Evolutionary conservation across 1,140 invertebrate genomes (phyloP).

Genomic region (Trichoplusia ni): DNA sequence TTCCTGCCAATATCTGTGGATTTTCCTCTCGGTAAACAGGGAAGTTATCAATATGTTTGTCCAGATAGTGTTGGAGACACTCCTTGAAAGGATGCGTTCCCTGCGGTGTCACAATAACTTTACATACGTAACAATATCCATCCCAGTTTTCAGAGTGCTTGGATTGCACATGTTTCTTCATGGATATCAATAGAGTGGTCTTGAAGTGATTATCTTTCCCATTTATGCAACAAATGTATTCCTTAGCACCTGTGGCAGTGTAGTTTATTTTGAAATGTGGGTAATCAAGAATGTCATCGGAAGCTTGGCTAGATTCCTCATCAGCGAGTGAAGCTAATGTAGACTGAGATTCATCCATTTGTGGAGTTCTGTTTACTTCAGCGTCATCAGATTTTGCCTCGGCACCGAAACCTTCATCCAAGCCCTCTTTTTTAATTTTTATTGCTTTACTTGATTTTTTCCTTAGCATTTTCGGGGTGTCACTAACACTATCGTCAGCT

Average conservation of each 20-base stretch:
- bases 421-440: slow-evolving; percentile 38
- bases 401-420: neutral
- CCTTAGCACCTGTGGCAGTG: slow-evolving; percentile 54
- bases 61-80: slow-evolving; percentile 67
- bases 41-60: slow-evolving; percentile 69
- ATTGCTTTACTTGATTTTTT: slow-evolving; percentile 30
- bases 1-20: neutral
- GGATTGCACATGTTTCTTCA: slow-evolving; percentile 70
- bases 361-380: slow-evolving; percentile 17
- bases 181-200: slow-evolving; percentile 65
- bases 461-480: neutral
- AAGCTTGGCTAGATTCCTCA: neutral
- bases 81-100: slow-evolving; percentile 64
- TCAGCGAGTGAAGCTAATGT: too few relatives aligned
- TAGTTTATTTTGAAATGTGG: slow-evolving; percentile 69
- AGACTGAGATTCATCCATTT: neutral
- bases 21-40: slow-evolving; percentile 49
- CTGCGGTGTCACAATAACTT: slow-evolving; percentile 71
- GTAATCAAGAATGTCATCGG: slow-evolving; percentile 56
- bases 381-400: neutral
- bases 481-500: slow-evolving; percentile 49
- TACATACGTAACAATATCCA: slow-evolving; percentile 71
- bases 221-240: slow-evolving; percentile 74
- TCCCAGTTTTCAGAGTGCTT: slow-evolving; percentile 73
- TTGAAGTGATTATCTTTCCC: slow-evolving; percentile 60